Percentiles rank a stretch among this genome's conserved stretches.
phyloP scores from a whole-genome alignment of 2,113 vertebrate species.

The Ondatra zibethicus region DNA sequence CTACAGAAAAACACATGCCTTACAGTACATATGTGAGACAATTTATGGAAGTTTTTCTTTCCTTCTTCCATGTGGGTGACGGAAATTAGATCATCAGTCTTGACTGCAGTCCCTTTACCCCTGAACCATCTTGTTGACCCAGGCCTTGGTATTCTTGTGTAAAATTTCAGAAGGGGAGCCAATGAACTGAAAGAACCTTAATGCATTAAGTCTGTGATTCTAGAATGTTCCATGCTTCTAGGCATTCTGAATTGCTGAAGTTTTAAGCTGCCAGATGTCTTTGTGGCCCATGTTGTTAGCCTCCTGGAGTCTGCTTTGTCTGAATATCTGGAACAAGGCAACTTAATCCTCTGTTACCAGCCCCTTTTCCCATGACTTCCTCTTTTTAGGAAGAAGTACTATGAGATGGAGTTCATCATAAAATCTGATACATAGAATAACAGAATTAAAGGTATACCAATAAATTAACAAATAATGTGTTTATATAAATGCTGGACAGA shows the following conservation, averaged over 20 bases:
- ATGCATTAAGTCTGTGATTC: not conserved
- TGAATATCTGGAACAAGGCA: not conserved
- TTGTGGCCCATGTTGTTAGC: not conserved
- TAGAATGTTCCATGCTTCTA: not conserved
- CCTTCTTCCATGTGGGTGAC: not conserved
- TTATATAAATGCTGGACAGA: conserved; percentile 51
- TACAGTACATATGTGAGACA: not conserved
- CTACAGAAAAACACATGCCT: not conserved
- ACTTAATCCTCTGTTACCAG: rapidly evolving
- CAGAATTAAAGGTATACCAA: not conserved
- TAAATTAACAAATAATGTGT: not conserved
- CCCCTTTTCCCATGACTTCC: not conserved
- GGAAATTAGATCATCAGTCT: not conserved
- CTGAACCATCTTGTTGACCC: not conserved
- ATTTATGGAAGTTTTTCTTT: not conserved
- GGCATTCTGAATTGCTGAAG: not conserved
- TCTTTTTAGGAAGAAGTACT: not conserved
- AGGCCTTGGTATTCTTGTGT: not conserved
- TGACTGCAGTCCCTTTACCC: not conserved
- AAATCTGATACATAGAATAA: not conserved
- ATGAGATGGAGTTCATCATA: rapidly evolving
- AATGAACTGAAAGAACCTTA: not conserved
- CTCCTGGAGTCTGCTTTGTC: not conserved
- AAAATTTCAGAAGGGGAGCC: not conserved
- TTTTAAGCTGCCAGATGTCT: not conserved